phyloP scores from a whole-genome alignment of 2,797 vertebrate species.

The Anniella stebbinsi region DNA sequence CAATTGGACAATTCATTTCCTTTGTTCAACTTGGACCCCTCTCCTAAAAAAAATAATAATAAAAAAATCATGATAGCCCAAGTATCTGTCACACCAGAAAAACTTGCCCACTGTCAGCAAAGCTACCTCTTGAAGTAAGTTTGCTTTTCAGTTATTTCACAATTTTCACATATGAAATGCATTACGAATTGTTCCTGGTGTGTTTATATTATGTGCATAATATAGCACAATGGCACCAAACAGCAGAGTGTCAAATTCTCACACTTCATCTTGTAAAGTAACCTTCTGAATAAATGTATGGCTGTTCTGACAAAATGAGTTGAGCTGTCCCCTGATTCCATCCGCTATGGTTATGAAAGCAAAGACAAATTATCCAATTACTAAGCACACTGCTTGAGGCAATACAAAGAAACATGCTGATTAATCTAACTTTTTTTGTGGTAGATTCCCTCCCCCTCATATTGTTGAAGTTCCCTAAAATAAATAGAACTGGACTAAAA shows the following conservation, averaged over 20 bases:
- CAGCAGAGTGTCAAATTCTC: background rate
- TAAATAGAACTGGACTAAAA: slow-evolving; percentile 54
- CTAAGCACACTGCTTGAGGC: slow-evolving; percentile 69
- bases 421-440: slow-evolving; percentile 69
- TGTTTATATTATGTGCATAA: background rate
- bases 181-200: background rate
- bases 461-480: slow-evolving; percentile 59
- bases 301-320: slow-evolving; percentile 63
- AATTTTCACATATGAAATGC: background rate
- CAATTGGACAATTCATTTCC: background rate
- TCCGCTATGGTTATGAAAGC: slow-evolving; percentile 68
- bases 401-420: slow-evolving; percentile 71
- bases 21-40: no score
- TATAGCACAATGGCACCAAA: background rate
- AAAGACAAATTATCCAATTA: slow-evolving; percentile 80
- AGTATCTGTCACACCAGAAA: background rate
- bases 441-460: slow-evolving; percentile 45
- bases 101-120: background rate
- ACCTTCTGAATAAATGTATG: slow-evolving; percentile 52
- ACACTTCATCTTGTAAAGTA: background rate
- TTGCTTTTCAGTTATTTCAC: slow-evolving; percentile 10
- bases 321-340: slow-evolving; percentile 68
- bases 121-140: background rate
- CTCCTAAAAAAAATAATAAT: no score
- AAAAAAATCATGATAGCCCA: background rate